Conservation (phyloP, 2,797 vertebrate species). For the Clangula hyemalis region DNA sequence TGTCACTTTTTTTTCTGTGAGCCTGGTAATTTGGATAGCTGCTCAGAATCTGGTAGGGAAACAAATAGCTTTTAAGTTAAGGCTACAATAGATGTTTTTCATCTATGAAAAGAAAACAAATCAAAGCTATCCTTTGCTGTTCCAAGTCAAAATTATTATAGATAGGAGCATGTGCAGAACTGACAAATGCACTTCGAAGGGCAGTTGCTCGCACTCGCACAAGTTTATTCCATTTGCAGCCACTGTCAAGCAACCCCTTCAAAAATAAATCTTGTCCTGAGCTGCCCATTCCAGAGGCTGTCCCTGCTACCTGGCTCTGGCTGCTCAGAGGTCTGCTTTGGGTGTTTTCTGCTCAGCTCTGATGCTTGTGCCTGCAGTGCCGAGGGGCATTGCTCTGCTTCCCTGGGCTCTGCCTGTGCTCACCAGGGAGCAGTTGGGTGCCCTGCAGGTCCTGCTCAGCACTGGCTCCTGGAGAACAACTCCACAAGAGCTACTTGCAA, state of each 20-base stretch:
- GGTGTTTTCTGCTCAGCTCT: background rate
- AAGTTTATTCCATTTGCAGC: background rate
- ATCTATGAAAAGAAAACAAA: background rate
- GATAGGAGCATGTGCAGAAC: background rate
- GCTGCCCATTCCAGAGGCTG: rapidly evolving
- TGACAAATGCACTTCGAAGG: background rate
- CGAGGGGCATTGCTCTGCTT: rapidly evolving
- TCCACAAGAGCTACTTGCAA: background rate
- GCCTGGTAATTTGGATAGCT: background rate
- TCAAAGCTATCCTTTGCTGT: background rate
- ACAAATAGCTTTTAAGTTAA: conserved; percentile 10
- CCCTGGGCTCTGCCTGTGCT: too few relatives aligned
- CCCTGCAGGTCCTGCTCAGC: background rate
- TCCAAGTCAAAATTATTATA: background rate
- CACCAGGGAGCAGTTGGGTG: too few relatives aligned
- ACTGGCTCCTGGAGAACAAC: background rate
- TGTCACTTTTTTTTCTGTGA: background rate
- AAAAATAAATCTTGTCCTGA: background rate
- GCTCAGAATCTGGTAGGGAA: background rate
- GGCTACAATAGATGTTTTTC: conserved; percentile 25
- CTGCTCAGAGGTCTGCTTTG: too few relatives aligned
- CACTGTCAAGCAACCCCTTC: background rate
- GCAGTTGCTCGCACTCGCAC: background rate
- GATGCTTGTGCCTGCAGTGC: rapidly evolving
- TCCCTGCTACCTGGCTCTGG: rapidly evolving